Percentiles rank a stretch among this genome's conserved stretches.
These are phyloP conservation scores for Epizoanthus scotinus DNA, from an alignment of 92 coral and sea anemone genomes.

Conservation along the genomic window DNA sequence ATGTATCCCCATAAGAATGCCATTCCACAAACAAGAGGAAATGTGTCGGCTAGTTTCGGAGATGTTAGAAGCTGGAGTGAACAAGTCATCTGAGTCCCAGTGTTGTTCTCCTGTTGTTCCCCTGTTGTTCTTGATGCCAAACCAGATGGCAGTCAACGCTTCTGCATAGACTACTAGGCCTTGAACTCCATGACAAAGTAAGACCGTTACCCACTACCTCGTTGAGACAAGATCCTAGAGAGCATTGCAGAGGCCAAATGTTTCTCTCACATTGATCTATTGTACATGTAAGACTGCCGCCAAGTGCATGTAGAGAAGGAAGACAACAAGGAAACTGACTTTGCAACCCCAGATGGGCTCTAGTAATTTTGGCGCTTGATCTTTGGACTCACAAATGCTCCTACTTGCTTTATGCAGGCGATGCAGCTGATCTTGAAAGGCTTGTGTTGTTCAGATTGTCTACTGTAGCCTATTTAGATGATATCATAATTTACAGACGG, in stretches of 20 bases:
- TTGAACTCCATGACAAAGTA: conserved; percentile 41
- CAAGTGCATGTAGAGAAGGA: background rate
- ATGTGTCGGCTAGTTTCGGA: conserved; percentile 28
- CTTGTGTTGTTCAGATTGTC: conserved; percentile 37
- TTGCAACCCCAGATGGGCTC: conserved; percentile 33
- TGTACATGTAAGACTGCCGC: conserved; percentile 36
- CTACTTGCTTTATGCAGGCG: conserved; percentile 42
- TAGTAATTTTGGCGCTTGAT: too few relatives aligned
- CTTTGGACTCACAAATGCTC: background rate
- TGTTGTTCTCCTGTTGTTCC: conserved; percentile 41
- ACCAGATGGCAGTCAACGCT: background rate
- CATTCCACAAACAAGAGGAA: background rate
- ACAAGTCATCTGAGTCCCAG: background rate
- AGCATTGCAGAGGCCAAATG: conserved; percentile 42
- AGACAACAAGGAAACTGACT: conserved; percentile 31
- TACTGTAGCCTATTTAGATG: conserved; percentile 34
- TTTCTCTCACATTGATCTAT: conserved; percentile 46
- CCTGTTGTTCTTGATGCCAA: conserved; percentile 19
- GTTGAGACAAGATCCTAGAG: conserved; percentile 47
- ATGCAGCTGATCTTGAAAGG: conserved; percentile 41
- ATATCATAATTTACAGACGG: conserved; percentile 35
- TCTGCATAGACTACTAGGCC: conserved; percentile 51
- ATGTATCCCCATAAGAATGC: too few relatives aligned
- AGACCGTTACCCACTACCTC: conserved; percentile 42
- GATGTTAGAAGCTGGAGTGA: background rate